Evolutionary conservation across 2,797 vertebrate species (phyloP).

Genomic region (Stomatorhinus walkeri): DNA sequence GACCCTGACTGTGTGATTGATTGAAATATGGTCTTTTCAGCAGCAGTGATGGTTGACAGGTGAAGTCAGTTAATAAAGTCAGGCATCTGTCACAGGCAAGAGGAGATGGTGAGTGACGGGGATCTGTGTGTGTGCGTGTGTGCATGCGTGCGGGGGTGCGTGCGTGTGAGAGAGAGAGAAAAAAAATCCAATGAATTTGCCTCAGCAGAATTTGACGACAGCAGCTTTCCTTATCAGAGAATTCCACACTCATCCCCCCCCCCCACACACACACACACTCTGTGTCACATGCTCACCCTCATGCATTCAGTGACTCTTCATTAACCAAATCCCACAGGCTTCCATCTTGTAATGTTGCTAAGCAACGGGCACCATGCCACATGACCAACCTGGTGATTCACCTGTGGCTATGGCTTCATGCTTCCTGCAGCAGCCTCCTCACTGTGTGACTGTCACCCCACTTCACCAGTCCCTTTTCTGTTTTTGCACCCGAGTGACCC

Average conservation of each 20-base stretch:
- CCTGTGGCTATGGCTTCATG: slow-evolving; percentile 62
- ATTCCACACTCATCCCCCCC: slow-evolving; percentile 20
- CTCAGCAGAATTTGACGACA: slow-evolving; percentile 52
- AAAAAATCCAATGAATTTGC: slow-evolving; percentile 1
- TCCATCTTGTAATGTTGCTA: slow-evolving; percentile 61
- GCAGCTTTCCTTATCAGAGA: slow-evolving; percentile 51
- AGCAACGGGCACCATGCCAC: slow-evolving; percentile 58
- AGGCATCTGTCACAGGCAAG: neutral
- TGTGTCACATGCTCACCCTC: neutral
- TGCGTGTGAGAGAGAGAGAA: neutral
- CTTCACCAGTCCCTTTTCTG: neutral
- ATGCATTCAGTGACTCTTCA: slow-evolving; percentile 38
- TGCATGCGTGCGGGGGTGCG: neutral
- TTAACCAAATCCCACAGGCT: slow-evolving; percentile 58
- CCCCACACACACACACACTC: neutral
- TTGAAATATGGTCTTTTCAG: neutral
- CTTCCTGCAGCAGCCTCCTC: slow-evolving; percentile 39
- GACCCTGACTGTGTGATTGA: neutral
- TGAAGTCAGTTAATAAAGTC: neutral
- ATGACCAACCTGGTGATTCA: slow-evolving; percentile 73
- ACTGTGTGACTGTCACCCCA: neutral
- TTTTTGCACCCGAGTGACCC: neutral
- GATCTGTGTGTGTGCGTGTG: neutral
- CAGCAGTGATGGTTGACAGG: neutral
- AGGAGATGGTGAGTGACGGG: neutral